Evolutionary conservation across 2,888 invertebrate species (phyloP).

Genomic region (Linhomoeus sp.): DNA sequence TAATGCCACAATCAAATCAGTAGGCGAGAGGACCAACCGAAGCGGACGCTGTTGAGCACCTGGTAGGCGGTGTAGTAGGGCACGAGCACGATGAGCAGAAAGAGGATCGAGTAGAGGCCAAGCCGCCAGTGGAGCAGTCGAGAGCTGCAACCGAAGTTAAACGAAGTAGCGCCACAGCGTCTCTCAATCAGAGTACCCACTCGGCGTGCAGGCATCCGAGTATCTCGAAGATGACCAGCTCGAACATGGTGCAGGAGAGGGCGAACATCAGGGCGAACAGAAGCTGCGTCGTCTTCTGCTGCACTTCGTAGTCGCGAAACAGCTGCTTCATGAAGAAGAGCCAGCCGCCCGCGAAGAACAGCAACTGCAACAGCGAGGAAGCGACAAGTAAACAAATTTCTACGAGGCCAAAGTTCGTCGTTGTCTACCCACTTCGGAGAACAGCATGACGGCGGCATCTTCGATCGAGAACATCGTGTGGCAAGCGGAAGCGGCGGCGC

Average conservation of each 20-base stretch:
- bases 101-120: conserved; percentile 65
- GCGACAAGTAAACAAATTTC: no score
- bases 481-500: no score
- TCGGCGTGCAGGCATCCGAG: conserved; percentile 72
- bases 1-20: background rate
- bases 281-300: conserved; percentile 74
- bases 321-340: conserved; percentile 91
- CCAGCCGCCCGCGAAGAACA: conserved; percentile 93
- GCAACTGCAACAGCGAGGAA: conserved; percentile 38
- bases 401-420: no score
- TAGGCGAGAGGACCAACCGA: conserved; percentile 11
- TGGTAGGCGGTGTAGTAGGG: conserved; percentile 75
- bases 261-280: conserved; percentile 90
- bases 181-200: conserved; percentile 35
- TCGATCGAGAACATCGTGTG: no score
- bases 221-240: conserved; percentile 96
- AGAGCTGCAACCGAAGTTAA: conserved; percentile 43
- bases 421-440: no score
- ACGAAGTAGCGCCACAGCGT: no score
- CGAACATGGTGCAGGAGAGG: conserved; percentile 94
- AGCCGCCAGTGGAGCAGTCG: conserved; percentile 85
- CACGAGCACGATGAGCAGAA: conserved; percentile 82
- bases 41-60: conserved; percentile 61
- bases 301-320: conserved; percentile 77
- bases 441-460: no score